Conservation (phyloP, 2,888 invertebrate species). For the Apamea crenata region DNA sequence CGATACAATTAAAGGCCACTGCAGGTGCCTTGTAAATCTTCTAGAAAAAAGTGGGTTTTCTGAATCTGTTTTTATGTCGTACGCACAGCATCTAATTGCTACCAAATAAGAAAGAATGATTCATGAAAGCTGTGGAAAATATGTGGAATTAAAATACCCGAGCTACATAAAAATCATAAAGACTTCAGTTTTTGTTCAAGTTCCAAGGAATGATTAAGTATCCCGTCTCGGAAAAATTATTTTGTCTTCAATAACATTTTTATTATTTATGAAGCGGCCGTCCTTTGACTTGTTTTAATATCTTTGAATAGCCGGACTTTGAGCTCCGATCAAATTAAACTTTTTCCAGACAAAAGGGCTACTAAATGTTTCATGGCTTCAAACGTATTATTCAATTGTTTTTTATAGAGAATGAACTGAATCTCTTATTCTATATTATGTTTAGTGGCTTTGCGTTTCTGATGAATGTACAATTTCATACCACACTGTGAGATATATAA, state of each 20-base stretch:
- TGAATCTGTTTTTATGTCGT: neutral
- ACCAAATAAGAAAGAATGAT: neutral
- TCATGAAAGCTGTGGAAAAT: slow-evolving; percentile 9
- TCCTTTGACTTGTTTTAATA: slow-evolving; percentile 62
- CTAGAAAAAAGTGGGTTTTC: neutral
- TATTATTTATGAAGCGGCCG: slow-evolving; percentile 63
- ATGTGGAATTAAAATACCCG: slow-evolving; percentile 35
- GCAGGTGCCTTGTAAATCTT: neutral
- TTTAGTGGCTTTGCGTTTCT: neutral
- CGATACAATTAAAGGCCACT: neutral
- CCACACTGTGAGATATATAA: slow-evolving; percentile 1
- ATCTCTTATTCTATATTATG: slow-evolving; percentile 15
- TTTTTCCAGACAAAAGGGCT: slow-evolving; percentile 36
- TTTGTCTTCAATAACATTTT: slow-evolving; percentile 58
- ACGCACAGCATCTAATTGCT: neutral
- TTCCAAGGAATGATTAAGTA: slow-evolving; percentile 55
- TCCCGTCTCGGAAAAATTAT: slow-evolving; percentile 52
- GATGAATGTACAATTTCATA: slow-evolving; percentile 21
- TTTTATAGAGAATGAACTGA: slow-evolving; percentile 25
- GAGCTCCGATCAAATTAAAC: slow-evolving; percentile 56
- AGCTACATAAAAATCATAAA: slow-evolving; percentile 26
- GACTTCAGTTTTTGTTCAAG: slow-evolving; percentile 49
- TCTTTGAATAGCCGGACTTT: slow-evolving; percentile 54
- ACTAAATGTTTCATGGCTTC: slow-evolving; percentile 47
- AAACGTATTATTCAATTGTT: slow-evolving; percentile 37